Base-by-base conservation (phyloP, 30 jellyfish, hydroid and myxozoan species). In the Cassiopea andromeda region DNA sequence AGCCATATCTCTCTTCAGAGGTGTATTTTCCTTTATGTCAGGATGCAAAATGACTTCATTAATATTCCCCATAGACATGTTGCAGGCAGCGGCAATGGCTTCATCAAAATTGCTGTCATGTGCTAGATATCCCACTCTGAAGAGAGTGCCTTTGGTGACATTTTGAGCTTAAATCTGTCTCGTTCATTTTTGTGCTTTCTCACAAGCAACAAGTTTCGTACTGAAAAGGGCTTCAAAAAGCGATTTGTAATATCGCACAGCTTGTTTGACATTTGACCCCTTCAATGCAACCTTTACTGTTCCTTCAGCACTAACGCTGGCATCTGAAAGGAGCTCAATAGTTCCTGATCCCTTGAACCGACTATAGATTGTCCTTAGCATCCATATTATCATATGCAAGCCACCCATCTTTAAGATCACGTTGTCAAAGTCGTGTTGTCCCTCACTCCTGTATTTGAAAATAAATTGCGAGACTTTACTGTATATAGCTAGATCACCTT, bases 241-340 rank as follows among this genome's bases (percentile, higher is more conserved):
- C 38, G 68, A 64, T 74, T 83, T 83, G 60, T 83, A 71, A 43
- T 67, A 67, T 69, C 75, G 44, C 50, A 83, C 85, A 67, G 54
- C 88, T 69, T 83, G 92, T 74, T 83, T 83, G 57, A 83, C 74
- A 71, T 83, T 71, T 67, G 50, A 69, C 44, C 88, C 92, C 27
- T 83, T 83, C 60, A 83, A 19, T 67, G 85, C 92, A 83, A 72
- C 45, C 66, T 58, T 83, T 7, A 83, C 68, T 87, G 85, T 71
- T 0, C 92, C 92, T 50, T 83, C 92, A 83, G 86, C 88, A 47
- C 92, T 75, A 83, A 69, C 85, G 16, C 92, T 88, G 12, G 73
- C 77, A n/a, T 83, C 85, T 83, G 85, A 54, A 54, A 54, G 64
- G 64, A 10, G 12, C 12, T 54, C 64, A 60, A 59, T 43, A 46